Base-by-base conservation (phyloP, 1,140 invertebrate species). In the Uloborus diversus region DNA sequence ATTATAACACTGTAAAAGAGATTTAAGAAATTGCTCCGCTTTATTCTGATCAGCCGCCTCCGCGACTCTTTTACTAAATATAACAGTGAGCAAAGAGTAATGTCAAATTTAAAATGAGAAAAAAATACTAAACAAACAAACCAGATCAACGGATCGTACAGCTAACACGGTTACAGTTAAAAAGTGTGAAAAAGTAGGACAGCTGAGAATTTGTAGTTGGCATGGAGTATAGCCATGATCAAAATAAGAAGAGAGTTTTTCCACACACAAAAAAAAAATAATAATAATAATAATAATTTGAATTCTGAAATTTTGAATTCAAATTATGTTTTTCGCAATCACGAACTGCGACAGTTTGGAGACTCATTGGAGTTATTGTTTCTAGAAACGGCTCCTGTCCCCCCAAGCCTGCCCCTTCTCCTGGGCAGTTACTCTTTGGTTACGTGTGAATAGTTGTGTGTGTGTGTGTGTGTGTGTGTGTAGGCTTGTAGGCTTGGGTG, bases 31-130 rank as follows among this genome's bases (percentile, higher is more conserved):
- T n/a, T n/a, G n/a, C n/a, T n/a, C n/a, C n/a, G n/a, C n/a, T n/a
- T n/a, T n/a, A n/a, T n/a, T n/a, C n/a, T n/a, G 37, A 57, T 32
- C 30, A 53, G 27, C 49, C 70, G 32, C 70, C 70, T 35, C 61
- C 70, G 62, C 70, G 28, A 37, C 32, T 32, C 42, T 20, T 37
- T 11, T 37, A 62, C 70, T 73, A 73, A 32, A 73, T 49, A 73
- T 73, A 73, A 27, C 70, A 42, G 42, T 73, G 70, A 73, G 70
- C 49, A 73, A 73, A 49, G n/a, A 73, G 9, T 62, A 42, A 62
- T 42, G 20, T 49, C 49, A 53, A 53, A 53, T 53, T 53, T 53
- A 53, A n/a, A 53, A 53, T n/a, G 49, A 7, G 23, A 53, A 53
- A 53, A 20, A 53, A 53, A 53, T 17, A 53, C 4, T n/a, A n/a